Percentiles rank a stretch among this genome's conserved stretches.
Evolutionary conservation across 2,888 invertebrate genomes (phyloP).

Genomic region (Mactromeris polynyma): DNA sequence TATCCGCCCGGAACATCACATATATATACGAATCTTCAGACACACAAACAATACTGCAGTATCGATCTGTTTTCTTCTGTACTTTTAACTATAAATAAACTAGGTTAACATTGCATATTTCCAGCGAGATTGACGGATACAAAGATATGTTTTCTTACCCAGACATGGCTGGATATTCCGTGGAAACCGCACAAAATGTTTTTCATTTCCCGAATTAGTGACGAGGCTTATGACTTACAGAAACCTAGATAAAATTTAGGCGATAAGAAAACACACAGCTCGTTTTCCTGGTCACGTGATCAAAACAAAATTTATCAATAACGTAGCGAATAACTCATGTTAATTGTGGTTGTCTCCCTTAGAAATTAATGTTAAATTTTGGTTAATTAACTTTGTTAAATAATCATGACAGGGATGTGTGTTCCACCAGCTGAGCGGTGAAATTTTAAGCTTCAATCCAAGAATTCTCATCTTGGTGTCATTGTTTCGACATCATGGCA

Average conservation of each 20-base stretch:
- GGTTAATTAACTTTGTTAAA: too few species aligned
- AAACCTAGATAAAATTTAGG: conserved; percentile 26
- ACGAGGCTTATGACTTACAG: background rate
- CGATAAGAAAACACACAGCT: conserved; percentile 28
- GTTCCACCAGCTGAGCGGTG: too few species aligned
- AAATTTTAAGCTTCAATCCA: too few species aligned
- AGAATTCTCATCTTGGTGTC: too few species aligned
- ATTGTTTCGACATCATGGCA: too few species aligned
- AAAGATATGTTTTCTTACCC: background rate
- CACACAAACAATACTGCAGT: background rate
- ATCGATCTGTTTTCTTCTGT: background rate
- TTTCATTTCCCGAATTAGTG: background rate
- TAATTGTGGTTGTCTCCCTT: conserved; percentile 41
- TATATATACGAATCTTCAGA: background rate
- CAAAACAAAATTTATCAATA: conserved; percentile 43
- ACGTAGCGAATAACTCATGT: background rate
- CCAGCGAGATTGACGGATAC: background rate
- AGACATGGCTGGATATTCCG: conserved; percentile 13
- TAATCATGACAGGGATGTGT: too few species aligned
- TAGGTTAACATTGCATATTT: background rate
- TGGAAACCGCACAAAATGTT: background rate
- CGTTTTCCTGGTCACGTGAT: conserved; percentile 57
- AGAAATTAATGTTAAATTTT: background rate
- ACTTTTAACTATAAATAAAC: conserved; percentile 6
- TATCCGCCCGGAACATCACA: background rate